Evolutionary conservation across 2,113 vertebrate genomes (phyloP).

Genomic region (Cacatua alba): DNA sequence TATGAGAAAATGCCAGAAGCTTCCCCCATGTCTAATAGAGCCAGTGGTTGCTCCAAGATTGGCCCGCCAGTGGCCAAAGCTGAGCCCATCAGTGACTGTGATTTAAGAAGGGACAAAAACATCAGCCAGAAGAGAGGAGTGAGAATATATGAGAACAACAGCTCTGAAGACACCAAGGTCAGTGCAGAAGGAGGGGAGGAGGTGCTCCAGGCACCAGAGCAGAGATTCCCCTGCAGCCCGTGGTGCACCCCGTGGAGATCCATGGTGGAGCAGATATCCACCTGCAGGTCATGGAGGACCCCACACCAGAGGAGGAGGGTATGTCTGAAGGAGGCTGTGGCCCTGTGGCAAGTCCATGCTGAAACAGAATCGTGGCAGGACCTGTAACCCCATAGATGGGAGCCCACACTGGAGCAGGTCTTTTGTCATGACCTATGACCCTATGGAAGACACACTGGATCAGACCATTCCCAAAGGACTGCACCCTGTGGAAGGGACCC

Average conservation of each 20-base stretch:
- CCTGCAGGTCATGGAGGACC: background rate
- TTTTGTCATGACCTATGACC: background rate
- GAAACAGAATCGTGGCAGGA: background rate
- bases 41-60: background rate
- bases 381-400: background rate
- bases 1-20: background rate
- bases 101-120: background rate
- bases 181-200: background rate
- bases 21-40: background rate
- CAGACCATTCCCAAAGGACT: background rate
- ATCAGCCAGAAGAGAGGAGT: background rate
- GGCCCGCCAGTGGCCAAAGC: background rate
- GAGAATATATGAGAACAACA: background rate
- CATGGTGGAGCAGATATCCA: too few relatives aligned
- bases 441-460: background rate
- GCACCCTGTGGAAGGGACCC: background rate
- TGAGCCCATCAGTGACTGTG: background rate
- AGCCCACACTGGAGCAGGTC: background rate
- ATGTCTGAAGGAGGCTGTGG: background rate
- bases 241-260: background rate
- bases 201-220: fast-evolving
- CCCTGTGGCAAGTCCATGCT: fast-evolving
- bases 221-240: background rate
- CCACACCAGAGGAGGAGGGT: background rate
- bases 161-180: background rate